Evolutionary conservation across 2,888 invertebrate species (phyloP).

Genomic region (Kuschelorhynchus macadamiae): DNA sequence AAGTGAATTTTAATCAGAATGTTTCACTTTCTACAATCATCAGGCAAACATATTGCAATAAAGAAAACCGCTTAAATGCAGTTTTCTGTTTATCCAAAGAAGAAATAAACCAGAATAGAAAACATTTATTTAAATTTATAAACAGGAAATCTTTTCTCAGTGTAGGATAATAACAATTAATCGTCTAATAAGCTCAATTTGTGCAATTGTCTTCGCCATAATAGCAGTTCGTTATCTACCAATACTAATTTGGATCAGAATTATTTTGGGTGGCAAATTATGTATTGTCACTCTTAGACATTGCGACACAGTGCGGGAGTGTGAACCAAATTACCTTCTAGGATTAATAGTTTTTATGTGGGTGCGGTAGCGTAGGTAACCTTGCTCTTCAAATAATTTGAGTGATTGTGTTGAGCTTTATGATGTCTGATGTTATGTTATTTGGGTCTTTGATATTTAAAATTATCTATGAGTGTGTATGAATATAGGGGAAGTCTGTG

Average conservation of each 20-base stretch:
- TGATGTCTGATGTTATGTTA: no score
- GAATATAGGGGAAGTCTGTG: no score
- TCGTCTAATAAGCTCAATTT: slow-evolving; percentile 14
- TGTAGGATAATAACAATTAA: slow-evolving; percentile 14
- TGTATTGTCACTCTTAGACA: slow-evolving; percentile 13
- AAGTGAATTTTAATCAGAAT: no score
- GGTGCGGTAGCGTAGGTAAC: slow-evolving; percentile 22
- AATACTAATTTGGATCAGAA: slow-evolving; percentile 21
- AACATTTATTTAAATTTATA: no score
- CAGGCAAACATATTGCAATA: no score
- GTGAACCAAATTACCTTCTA: slow-evolving; percentile 15
- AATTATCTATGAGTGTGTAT: no score
- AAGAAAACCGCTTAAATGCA: no score
- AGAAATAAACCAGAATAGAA: no score
- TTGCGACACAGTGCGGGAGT: slow-evolving; percentile 37
- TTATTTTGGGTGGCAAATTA: slow-evolving; percentile 18
- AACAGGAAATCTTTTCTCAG: slow-evolving; percentile 4
- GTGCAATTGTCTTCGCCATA: slow-evolving; percentile 17
- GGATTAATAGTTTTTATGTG: slow-evolving; percentile 27
- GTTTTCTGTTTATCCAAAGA: neutral
- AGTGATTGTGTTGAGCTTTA: slow-evolving; percentile 25
- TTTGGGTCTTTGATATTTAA: no score
- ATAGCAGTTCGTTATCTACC: slow-evolving; percentile 8
- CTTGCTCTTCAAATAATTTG: slow-evolving; percentile 34
- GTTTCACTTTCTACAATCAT: no score